Evolutionary conservation across 37 sponge, comb jelly and placozoan genomes (phyloP).

Genomic region (Mnemiopsis leidyi): DNA sequence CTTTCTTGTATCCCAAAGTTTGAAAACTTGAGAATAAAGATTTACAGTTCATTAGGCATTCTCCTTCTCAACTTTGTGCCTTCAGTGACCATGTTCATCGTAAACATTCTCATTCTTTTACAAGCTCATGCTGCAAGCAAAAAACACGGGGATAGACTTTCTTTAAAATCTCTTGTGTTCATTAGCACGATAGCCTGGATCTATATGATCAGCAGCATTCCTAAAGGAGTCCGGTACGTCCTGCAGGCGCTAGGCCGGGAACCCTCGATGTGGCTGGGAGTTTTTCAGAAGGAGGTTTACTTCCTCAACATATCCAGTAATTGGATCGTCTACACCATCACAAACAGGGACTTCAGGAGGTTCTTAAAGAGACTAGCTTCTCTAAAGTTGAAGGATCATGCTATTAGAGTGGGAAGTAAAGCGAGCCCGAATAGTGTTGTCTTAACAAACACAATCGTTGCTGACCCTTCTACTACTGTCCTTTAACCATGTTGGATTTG

Average conservation of each 20-base stretch:
- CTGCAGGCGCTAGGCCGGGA: neutral
- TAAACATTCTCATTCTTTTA: neutral
- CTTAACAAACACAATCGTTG: neutral
- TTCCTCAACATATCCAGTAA: conserved; percentile 3
- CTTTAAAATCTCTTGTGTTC: neutral
- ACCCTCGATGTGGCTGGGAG: neutral
- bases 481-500: too few relatives aligned
- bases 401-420: neutral
- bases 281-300: neutral
- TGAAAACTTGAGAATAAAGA: neutral
- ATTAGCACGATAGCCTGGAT: conserved; percentile 18
- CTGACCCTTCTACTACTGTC: too few relatives aligned
- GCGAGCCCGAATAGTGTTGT: neutral
- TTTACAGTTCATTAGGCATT: neutral
- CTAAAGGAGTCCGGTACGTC: neutral
- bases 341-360: conserved; percentile 1
- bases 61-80: neutral
- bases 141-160: neutral
- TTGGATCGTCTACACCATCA: neutral
- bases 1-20: neutral
- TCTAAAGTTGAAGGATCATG: neutral
- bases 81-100: neutral
- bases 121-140: neutral
- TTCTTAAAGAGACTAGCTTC: neutral
- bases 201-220: neutral